These are phyloP conservation scores for Acleris emargana DNA, from an alignment of 2,888 invertebrate species.

Conservation along the genomic window DNA sequence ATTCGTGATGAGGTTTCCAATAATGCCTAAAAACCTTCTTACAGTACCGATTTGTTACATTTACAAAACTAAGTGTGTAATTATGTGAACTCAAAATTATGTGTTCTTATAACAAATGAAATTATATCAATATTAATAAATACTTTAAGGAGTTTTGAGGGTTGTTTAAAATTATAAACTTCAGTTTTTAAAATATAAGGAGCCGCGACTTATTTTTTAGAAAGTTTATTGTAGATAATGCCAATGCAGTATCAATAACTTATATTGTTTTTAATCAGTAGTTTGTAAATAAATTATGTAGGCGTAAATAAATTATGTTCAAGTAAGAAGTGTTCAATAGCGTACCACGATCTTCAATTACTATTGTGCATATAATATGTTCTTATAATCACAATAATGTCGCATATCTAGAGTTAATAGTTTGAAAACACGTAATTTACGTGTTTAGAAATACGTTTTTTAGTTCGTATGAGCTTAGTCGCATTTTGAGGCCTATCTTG, in stretches of 20 bases:
- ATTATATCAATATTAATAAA: neutral
- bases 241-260: constrained; percentile 22
- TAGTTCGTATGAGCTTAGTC: constrained; percentile 11
- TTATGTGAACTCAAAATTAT: no score
- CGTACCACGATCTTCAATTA: constrained; percentile 12
- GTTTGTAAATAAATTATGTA: constrained; percentile 35
- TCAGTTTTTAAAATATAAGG: constrained; percentile 19
- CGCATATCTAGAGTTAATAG: constrained; percentile 13
- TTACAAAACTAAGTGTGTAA: no score
- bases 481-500: constrained; percentile 5
- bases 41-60: no score
- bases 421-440: constrained; percentile 13
- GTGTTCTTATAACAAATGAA: neutral
- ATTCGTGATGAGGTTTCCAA: no score
- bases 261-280: constrained; percentile 18
- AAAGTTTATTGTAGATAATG: constrained; percentile 34
- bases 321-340: constrained; percentile 37
- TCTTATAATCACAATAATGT: constrained; percentile 22
- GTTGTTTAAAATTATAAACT: constrained; percentile 9
- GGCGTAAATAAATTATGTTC: constrained; percentile 34
- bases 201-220: constrained; percentile 40
- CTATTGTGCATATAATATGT: constrained; percentile 17
- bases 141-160: neutral
- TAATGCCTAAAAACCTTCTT: no score
- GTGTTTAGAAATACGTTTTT: constrained; percentile 17